Percentiles rank a stretch among this genome's conserved stretches.
Conservation (phyloP, 2,797 vertebrate genomes). For the Acanthurus tractus region DNA sequence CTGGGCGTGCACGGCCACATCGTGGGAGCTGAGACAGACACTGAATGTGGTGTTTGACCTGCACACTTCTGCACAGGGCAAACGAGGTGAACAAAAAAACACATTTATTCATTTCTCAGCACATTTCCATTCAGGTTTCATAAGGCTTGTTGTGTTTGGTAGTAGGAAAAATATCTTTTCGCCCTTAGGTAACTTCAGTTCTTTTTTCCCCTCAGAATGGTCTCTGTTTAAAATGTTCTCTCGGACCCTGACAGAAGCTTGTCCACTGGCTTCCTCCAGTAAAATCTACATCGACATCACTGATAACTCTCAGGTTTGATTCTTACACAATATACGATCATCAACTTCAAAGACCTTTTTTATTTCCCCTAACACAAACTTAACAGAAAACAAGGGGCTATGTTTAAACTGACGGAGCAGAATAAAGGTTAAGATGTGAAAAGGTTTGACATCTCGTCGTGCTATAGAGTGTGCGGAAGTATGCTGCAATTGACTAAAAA, state of each 20-base stretch:
- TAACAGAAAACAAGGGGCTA: not conserved
- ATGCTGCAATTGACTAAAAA: not conserved
- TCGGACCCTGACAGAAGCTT: conserved; percentile 93
- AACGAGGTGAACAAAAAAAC: conserved; percentile 86
- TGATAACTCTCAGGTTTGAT: conserved; percentile 88
- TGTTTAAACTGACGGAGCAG: not conserved
- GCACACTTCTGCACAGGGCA: conserved; percentile 90
- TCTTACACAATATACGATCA: not conserved
- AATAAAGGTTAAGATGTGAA: not conserved
- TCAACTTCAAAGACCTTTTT: not conserved
- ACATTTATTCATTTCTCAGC: too few species aligned
- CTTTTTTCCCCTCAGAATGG: conserved; percentile 88
- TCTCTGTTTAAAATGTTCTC: conserved; percentile 98
- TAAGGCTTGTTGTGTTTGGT: not conserved
- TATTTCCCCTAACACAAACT: not conserved
- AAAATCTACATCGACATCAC: conserved; percentile 95
- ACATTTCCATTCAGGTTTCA: not conserved
- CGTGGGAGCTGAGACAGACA: conserved; percentile 96
- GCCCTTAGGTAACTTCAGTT: conserved; percentile 9
- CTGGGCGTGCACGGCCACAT: conserved; percentile 85
- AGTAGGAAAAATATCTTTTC: not conserved
- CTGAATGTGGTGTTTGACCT: conserved; percentile 95
- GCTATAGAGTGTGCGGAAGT: not conserved
- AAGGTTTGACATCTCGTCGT: not conserved
- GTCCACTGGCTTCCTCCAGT: conserved; percentile 94